Percentiles rank a stretch among this genome's conserved stretches.
These are phyloP conservation scores for Chloroceryle amazona DNA, from an alignment of 2,797 vertebrate species.

Conservation along the genomic window DNA sequence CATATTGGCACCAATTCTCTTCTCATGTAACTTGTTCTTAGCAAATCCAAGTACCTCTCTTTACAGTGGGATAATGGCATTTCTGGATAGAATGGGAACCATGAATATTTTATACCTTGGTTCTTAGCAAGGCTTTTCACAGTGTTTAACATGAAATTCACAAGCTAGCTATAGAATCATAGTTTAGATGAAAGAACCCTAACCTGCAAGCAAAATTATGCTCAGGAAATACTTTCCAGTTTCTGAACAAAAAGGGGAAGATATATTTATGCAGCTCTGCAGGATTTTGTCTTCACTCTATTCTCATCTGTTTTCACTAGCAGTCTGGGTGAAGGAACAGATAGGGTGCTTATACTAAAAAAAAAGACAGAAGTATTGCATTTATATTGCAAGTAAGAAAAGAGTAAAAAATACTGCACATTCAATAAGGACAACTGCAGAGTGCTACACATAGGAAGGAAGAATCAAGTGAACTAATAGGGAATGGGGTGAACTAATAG, in stretches of 20 bases:
- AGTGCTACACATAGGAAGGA: background rate
- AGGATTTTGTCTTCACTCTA: background rate
- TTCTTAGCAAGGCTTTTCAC: conserved; percentile 6
- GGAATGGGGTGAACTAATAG: background rate
- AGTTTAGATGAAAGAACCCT: background rate
- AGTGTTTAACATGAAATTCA: background rate
- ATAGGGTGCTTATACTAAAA: background rate
- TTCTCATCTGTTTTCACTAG: background rate
- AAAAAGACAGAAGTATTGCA: background rate
- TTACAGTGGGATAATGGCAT: background rate
- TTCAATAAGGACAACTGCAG: background rate
- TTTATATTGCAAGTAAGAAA: background rate
- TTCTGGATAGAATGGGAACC: background rate
- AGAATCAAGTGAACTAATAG: background rate
- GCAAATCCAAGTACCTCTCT: background rate
- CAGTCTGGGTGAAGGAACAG: background rate
- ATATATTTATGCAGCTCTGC: background rate
- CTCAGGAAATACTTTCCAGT: background rate
- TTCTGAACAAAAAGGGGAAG: background rate
- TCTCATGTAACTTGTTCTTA: background rate
- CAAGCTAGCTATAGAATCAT: background rate
- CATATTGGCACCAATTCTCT: background rate
- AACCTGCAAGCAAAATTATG: background rate
- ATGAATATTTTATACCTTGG: background rate
- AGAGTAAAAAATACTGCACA: background rate